Evolutionary conservation across 2,797 vertebrate genomes (phyloP).

Genomic region (Discoglossus pictus): DNA sequence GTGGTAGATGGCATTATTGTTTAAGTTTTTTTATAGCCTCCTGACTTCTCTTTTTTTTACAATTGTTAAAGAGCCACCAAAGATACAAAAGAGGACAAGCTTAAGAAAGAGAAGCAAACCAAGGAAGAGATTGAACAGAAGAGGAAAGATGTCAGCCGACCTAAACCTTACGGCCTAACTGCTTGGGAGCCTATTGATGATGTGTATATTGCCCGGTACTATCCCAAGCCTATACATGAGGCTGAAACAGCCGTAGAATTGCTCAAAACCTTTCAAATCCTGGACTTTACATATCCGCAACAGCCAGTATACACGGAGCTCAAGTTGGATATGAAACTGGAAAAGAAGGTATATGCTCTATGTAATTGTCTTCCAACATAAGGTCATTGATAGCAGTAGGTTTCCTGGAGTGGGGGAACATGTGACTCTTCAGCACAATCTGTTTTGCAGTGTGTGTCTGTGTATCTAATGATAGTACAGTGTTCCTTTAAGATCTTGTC

Average conservation of each 20-base stretch:
- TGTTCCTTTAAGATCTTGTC: too few species aligned
- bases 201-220: constrained; percentile 80
- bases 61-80: constrained; percentile 61
- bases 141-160: constrained; percentile 65
- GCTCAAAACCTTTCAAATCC: constrained; percentile 81
- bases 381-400: too few species aligned
- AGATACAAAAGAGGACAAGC: constrained; percentile 58
- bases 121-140: constrained; percentile 55
- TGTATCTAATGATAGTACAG: too few species aligned
- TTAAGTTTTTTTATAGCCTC: too few species aligned
- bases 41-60: background rate
- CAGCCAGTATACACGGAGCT: constrained; percentile 81
- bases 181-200: constrained; percentile 81
- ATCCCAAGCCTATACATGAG: constrained; percentile 67
- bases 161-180: constrained; percentile 67
- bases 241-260: constrained; percentile 71
- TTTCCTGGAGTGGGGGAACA: background rate
- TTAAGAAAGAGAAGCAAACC: constrained; percentile 42
- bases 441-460: too few species aligned
- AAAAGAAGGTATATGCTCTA: constrained; percentile 85
- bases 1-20: too few species aligned
- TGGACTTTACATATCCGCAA: constrained; percentile 79
- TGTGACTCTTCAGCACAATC: background rate
- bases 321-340: constrained; percentile 83
- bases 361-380: too few species aligned